phyloP scores from a whole-genome alignment of 1,140 invertebrate species.

The Lasioglossum baleicum region DNA sequence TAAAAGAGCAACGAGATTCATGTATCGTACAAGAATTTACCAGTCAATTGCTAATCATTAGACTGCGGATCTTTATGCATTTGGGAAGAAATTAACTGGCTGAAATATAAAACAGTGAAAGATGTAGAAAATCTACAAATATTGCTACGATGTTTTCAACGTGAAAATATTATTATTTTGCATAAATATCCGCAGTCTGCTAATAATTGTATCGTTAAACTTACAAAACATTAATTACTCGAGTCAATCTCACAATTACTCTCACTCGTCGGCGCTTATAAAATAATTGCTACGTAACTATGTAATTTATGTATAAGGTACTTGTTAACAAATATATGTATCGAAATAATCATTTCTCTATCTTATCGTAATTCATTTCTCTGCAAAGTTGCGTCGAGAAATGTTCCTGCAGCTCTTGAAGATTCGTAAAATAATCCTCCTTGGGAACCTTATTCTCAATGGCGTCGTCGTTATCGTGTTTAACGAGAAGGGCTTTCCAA shows the following conservation, averaged over 20 bases:
- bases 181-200: too few species aligned
- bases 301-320: not conserved
- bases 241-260: not conserved
- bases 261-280: not conserved
- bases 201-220: not conserved
- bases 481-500: conserved; percentile 87
- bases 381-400: conserved; percentile 43
- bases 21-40: too few species aligned
- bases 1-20: too few species aligned
- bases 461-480: conserved; percentile 56
- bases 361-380: not conserved
- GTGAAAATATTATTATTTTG: too few species aligned
- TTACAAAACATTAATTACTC: not conserved
- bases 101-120: too few species aligned
- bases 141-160: too few species aligned
- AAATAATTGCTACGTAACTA: not conserved
- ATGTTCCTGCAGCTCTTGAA: conserved; percentile 64
- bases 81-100: too few species aligned
- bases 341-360: not conserved
- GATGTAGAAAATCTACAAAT: too few species aligned
- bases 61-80: too few species aligned
- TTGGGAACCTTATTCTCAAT: conserved; percentile 28
- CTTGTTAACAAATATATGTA: not conserved
- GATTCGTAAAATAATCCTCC: conserved; percentile 56
- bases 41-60: too few species aligned